Evolutionary conservation across 2,797 vertebrate genomes (phyloP).

Genomic region (Callimico goeldii): DNA sequence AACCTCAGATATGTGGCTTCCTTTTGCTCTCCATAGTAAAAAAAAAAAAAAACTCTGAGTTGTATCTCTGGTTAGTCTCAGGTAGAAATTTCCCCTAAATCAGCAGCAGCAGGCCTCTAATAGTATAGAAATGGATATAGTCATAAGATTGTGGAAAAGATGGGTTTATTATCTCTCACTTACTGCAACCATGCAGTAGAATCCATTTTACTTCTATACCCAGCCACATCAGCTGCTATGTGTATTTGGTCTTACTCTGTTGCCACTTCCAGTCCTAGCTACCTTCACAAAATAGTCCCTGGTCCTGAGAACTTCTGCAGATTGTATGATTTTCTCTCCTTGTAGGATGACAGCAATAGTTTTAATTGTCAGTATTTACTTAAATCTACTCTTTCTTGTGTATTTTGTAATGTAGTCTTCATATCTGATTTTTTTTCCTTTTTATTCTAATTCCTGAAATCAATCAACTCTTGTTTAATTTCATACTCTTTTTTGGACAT

Average conservation of each 20-base stretch:
- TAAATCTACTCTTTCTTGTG: not conserved
- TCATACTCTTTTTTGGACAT: not conserved
- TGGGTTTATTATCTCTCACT: not conserved
- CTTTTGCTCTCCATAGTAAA: not conserved
- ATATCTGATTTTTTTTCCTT: not conserved
- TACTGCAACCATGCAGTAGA: not conserved
- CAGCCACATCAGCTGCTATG: not conserved
- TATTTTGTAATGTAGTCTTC: not conserved
- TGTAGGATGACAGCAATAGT: not conserved
- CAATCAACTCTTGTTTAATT: not conserved
- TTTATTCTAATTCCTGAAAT: not conserved
- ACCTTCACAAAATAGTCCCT: not conserved
- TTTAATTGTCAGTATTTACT: conserved; percentile 8
- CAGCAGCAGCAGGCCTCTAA: not conserved
- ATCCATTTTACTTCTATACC: not conserved
- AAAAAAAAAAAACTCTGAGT: not conserved
- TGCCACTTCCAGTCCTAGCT: not conserved
- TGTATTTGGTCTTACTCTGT: not conserved
- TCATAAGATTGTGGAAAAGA: not conserved
- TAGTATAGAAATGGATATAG: not conserved
- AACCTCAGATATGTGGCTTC: not conserved
- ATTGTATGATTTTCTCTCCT: not conserved
- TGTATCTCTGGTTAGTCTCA: not conserved
- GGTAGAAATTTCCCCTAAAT: not conserved
- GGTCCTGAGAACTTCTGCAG: not conserved